Percentiles rank a stretch among this genome's conserved stretches.
Evolutionary conservation across 2,113 vertebrate genomes (phyloP).

Genomic region (Chlamydotis undulata): DNA sequence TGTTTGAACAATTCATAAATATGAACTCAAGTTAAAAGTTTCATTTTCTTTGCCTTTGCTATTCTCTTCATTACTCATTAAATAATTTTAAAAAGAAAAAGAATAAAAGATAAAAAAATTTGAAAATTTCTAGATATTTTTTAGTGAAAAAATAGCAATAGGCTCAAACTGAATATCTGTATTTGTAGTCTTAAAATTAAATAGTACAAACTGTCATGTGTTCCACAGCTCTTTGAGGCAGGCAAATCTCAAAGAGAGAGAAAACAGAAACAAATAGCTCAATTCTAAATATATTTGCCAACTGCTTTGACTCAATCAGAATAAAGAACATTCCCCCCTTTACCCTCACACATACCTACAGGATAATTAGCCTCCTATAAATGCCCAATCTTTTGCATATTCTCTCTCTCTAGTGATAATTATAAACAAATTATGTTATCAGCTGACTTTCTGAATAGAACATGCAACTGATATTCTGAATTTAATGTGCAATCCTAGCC

Average conservation of each 20-base stretch:
- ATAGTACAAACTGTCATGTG: fast-evolving
- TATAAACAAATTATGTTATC: not conserved
- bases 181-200: not conserved
- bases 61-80: not conserved
- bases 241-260: not conserved
- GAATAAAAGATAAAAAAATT: not conserved
- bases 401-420: not conserved
- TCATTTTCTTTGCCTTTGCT: not conserved
- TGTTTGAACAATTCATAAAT: not conserved
- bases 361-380: not conserved
- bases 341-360: not conserved
- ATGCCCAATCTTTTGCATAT: not conserved
- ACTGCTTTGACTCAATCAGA: not conserved
- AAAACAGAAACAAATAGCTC: not conserved
- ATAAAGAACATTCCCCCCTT: not conserved
- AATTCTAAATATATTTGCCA: not conserved
- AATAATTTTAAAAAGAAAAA: not conserved
- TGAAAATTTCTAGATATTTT: fast-evolving
- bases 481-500: slow-evolving; percentile 16
- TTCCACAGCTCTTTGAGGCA: not conserved
- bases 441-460: not conserved
- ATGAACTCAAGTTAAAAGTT: not conserved
- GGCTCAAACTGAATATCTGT: not conserved
- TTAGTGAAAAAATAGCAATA: not conserved
- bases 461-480: not conserved